A percentile compares a stretch with the other conserved stretches of the same genome.
These are phyloP conservation scores for Otolemur crassicaudatus DNA, from an alignment of 2,797 vertebrate species.

Conservation along the genomic window DNA sequence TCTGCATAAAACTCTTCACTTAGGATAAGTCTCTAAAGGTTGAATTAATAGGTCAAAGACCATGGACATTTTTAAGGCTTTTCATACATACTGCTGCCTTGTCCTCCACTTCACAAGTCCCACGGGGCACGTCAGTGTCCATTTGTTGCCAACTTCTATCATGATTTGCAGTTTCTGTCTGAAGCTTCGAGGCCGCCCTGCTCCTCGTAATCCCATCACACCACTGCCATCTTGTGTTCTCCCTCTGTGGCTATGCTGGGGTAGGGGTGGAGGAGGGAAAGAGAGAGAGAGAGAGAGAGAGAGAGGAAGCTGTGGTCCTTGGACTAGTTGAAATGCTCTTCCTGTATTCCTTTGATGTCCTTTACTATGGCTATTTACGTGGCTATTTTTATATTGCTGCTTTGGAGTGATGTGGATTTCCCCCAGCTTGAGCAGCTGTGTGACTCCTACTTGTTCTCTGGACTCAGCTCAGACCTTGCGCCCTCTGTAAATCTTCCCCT, in stretches of 20 bases:
- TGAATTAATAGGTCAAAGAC: constrained; percentile 23
- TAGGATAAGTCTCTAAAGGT: constrained; percentile 31
- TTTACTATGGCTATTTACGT: not conserved
- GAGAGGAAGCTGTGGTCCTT: not conserved
- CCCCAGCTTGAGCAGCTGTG: not conserved
- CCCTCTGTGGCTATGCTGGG: not conserved
- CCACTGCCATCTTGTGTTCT: constrained; percentile 60
- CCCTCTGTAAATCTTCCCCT: not conserved
- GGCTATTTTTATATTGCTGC: not conserved
- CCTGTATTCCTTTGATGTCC: not conserved
- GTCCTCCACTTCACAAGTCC: not conserved
- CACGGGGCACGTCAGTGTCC: not conserved
- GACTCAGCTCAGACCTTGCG: not conserved
- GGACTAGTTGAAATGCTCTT: not conserved
- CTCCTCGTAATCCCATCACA: not conserved
- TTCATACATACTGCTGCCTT: not conserved
- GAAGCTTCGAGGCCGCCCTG: not conserved
- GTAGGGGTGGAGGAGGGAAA: too few relatives aligned
- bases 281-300: not conserved
- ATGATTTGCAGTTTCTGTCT: not conserved
- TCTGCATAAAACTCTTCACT: constrained; percentile 26
- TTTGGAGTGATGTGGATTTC: not conserved
- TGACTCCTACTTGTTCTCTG: not conserved
- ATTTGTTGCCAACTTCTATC: not conserved
- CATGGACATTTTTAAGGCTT: not conserved